Evolutionary conservation across 1,140 invertebrate genomes (phyloP).

Genomic region (Magallana angulata): DNA sequence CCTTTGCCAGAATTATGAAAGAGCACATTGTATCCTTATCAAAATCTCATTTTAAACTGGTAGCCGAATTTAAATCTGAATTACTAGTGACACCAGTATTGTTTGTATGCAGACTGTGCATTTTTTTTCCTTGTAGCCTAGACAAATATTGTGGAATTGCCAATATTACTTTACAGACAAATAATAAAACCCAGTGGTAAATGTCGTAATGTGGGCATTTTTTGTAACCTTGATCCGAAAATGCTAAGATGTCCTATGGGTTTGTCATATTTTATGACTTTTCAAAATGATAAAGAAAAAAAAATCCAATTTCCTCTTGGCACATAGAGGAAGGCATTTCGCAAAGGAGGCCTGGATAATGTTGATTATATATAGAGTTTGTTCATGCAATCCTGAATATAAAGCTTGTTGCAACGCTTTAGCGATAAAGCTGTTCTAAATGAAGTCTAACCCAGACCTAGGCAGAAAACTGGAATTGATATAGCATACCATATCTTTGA

Average conservation of each 20-base stretch:
- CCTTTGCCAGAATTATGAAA: conserved; percentile 16
- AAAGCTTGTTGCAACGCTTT: conserved; percentile 8
- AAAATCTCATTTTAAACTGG: conserved; percentile 15
- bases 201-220: conserved; percentile 19
- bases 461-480: background rate
- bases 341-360: background rate
- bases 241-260: conserved; percentile 8
- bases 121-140: background rate
- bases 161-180: background rate
- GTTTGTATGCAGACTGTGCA: background rate
- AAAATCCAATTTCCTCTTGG: conserved; percentile 35
- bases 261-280: conserved; percentile 37
- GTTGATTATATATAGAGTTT: conserved; percentile 33
- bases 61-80: background rate
- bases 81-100: background rate
- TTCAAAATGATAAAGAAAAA: conserved; percentile 16
- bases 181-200: conserved; percentile 25
- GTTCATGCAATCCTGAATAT: conserved; percentile 16
- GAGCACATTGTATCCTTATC: conserved; percentile 15
- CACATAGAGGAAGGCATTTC: background rate
- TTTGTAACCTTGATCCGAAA: background rate
- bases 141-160: background rate
- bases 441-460: background rate
- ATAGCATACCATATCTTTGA: background rate
- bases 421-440: background rate